Percentiles rank a stretch among this genome's conserved stretches.
phyloP scores from a whole-genome alignment of 2,888 invertebrate species.

The Bimastos eiseni region DNA sequence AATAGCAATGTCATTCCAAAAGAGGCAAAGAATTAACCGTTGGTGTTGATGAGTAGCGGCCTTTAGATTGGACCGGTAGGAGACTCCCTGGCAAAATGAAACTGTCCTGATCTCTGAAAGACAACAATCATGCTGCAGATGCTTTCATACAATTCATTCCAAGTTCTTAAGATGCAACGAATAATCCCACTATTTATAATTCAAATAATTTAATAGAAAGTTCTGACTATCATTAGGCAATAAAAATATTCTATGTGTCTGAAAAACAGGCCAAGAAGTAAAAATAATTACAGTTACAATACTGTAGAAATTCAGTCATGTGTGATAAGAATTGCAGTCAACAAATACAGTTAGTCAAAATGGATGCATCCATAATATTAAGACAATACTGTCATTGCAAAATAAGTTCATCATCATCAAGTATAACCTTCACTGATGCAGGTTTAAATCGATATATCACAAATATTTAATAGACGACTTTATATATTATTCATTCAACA shows the following conservation, averaged over 20 bases:
- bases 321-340: not conserved
- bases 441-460: too few species aligned
- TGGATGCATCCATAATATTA: too few species aligned
- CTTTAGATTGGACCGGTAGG: not conserved
- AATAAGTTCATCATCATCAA: too few species aligned
- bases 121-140: not conserved
- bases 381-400: too few species aligned
- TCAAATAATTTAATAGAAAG: too few species aligned
- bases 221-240: too few species aligned
- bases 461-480: too few species aligned
- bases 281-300: not conserved
- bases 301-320: not conserved
- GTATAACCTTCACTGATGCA: too few species aligned
- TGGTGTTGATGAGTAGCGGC: constrained; percentile 19
- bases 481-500: too few species aligned
- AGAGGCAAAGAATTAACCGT: not conserved
- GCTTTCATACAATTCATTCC: not conserved
- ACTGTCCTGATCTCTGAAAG: not conserved
- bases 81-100: not conserved
- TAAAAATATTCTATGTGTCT: too few species aligned
- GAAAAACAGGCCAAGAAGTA: too few species aligned
- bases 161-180: not conserved
- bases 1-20: not conserved
- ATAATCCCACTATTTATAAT: not conserved
- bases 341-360: too few species aligned